Conservation (phyloP, 2,797 vertebrate genomes). For the Bovichtus diacanthus region DNA sequence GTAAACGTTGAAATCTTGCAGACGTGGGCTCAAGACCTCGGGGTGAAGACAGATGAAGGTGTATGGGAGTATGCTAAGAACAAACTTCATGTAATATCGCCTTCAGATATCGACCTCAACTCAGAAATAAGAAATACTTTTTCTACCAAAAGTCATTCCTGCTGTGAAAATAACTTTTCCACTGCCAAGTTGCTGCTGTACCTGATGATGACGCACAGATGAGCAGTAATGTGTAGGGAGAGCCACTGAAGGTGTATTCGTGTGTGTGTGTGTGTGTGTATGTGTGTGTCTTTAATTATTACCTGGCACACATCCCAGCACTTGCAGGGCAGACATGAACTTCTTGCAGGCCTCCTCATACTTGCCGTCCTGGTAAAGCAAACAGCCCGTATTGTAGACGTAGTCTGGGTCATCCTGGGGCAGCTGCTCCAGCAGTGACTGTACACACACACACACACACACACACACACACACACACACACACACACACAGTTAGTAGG, state of each 20-base stretch:
- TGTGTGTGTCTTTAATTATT: slow-evolving; percentile 17
- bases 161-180: background rate
- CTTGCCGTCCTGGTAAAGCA: slow-evolving; percentile 92
- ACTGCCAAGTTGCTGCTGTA: background rate
- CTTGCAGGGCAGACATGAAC: slow-evolving; percentile 90
- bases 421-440: slow-evolving; percentile 92
- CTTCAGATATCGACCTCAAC: no score
- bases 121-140: no score
- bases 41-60: no score
- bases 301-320: slow-evolving; percentile 92
- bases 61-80: no score
- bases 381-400: slow-evolving; percentile 91
- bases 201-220: background rate
- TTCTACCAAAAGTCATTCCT: background rate
- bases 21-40: no score
- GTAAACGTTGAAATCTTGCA: no score
- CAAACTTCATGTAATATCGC: no score
- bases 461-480: slow-evolving; percentile 13
- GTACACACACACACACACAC: slow-evolving; percentile 17
- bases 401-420: slow-evolving; percentile 89
- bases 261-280: background rate
- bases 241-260: background rate
- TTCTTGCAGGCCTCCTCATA: slow-evolving; percentile 92
- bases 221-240: background rate
- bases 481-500: background rate